Conservation (phyloP, 2,888 invertebrate genomes). For the Bombylius major region DNA sequence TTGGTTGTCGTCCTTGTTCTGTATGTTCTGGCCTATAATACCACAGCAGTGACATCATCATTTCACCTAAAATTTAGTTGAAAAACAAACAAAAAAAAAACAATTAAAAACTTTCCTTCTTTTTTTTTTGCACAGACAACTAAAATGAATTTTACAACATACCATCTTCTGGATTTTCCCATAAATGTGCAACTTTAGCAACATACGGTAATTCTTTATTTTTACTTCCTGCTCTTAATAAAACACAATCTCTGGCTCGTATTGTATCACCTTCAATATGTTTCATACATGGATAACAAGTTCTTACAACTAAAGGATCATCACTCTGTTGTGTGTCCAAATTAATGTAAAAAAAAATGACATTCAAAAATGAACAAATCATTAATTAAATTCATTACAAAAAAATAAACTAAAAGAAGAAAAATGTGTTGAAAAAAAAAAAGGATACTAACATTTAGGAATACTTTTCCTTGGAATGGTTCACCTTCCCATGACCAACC, state of each 20-base stretch:
- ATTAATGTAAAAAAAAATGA: too few species aligned
- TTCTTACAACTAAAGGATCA: slow-evolving; percentile 57
- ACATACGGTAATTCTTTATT: slow-evolving; percentile 86
- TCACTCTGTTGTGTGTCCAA: slow-evolving; percentile 46
- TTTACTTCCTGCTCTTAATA: slow-evolving; percentile 71
- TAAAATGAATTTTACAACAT: slow-evolving; percentile 24
- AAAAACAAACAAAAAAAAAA: not conserved
- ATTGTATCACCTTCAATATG: slow-evolving; percentile 82
- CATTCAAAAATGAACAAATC: not conserved
- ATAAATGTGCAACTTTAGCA: slow-evolving; percentile 85
- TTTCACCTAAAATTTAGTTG: slow-evolving; percentile 57
- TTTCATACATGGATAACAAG: slow-evolving; percentile 81
- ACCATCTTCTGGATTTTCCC: slow-evolving; percentile 93
- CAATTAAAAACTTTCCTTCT: not conserved
- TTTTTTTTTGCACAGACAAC: too few species aligned
- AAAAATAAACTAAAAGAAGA: not conserved
- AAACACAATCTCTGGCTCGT: slow-evolving; percentile 77
- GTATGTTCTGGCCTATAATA: slow-evolving; percentile 97
- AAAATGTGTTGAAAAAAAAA: not conserved
- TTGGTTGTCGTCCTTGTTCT: slow-evolving; percentile 68
- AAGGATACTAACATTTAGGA: slow-evolving; percentile 55
- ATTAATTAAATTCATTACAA: not conserved
- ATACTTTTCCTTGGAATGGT: slow-evolving; percentile 69
- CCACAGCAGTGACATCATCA: slow-evolving; percentile 96
- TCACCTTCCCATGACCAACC: slow-evolving; percentile 89